These are phyloP conservation scores for Pteruthius melanotis DNA, from an alignment of 2,113 vertebrate genomes.

Conservation along the genomic window DNA sequence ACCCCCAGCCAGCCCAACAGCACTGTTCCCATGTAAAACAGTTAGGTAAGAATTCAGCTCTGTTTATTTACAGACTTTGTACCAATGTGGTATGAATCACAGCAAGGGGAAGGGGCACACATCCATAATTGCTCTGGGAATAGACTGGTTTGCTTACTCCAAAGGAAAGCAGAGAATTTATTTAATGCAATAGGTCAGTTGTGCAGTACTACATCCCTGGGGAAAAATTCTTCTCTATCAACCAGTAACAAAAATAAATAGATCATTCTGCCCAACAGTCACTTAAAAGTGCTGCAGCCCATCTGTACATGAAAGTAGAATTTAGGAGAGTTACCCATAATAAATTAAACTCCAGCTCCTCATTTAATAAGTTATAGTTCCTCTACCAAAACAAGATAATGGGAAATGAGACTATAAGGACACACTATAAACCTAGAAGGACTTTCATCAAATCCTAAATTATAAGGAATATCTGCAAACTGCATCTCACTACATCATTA, in stretches of 20 bases:
- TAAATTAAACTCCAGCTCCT: background rate
- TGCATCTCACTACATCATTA: constrained; percentile 4
- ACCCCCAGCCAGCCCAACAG: background rate
- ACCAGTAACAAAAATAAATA: constrained; percentile 59
- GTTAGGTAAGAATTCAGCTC: background rate
- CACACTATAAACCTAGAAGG: background rate
- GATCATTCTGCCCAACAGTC: background rate
- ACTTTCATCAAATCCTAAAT: background rate
- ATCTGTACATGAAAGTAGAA: background rate
- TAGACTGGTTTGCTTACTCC: constrained; percentile 11
- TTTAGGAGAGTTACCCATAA: constrained; percentile 16
- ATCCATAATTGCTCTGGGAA: constrained; percentile 34
- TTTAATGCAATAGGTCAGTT: constrained; percentile 59
- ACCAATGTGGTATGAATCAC: constrained; percentile 51
- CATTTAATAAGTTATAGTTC: background rate
- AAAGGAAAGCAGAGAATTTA: constrained; percentile 32
- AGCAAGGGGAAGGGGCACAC: constrained; percentile 27
- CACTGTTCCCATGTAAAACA: background rate
- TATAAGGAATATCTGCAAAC: background rate
- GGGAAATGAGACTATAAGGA: background rate
- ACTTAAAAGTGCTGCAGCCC: constrained; percentile 28
- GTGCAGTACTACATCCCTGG: background rate
- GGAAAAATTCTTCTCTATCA: constrained; percentile 42
- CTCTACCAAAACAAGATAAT: constrained; percentile 2
- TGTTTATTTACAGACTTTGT: constrained; percentile 16